Evolutionary conservation across 2,797 vertebrate species (phyloP).

Genomic region (Pangasius larnaudii): DNA sequence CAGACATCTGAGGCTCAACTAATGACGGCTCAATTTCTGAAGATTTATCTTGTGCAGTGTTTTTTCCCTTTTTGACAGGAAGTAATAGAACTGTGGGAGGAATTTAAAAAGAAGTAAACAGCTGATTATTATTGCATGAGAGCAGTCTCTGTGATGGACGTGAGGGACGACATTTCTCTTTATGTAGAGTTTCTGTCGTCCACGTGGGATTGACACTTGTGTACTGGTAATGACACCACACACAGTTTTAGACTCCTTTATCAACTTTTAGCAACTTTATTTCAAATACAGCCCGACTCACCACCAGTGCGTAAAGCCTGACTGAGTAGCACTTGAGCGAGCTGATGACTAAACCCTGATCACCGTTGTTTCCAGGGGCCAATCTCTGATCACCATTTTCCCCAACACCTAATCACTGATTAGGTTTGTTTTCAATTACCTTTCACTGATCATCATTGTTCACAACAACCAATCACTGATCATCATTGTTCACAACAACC

Average conservation of each 20-base stretch:
- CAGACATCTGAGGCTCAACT: constrained; percentile 15
- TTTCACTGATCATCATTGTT: background rate
- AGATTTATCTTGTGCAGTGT: constrained; percentile 15
- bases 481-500: accelerated
- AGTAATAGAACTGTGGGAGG: constrained; percentile 3
- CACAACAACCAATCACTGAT: no score
- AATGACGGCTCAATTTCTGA: constrained; percentile 31
- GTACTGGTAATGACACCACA: background rate
- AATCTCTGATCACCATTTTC: background rate
- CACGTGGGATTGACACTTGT: constrained; percentile 2
- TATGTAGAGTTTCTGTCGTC: background rate
- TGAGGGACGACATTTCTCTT: background rate
- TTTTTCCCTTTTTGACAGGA: background rate
- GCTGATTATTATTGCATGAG: constrained; percentile 24
- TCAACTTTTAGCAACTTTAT: background rate
- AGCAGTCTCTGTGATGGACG: background rate
- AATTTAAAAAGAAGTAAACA: constrained; percentile 24
- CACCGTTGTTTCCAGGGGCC: no score
- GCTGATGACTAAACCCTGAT: background rate
- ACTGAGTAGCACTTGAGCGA: background rate
- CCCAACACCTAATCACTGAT: no score
- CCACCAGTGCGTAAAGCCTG: background rate
- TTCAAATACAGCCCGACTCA: background rate
- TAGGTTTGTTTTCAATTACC: background rate
- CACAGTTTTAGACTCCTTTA: background rate